Base-by-base conservation (phyloP, 2,113 vertebrate species). In the Aptenodytes forsteri region DNA sequence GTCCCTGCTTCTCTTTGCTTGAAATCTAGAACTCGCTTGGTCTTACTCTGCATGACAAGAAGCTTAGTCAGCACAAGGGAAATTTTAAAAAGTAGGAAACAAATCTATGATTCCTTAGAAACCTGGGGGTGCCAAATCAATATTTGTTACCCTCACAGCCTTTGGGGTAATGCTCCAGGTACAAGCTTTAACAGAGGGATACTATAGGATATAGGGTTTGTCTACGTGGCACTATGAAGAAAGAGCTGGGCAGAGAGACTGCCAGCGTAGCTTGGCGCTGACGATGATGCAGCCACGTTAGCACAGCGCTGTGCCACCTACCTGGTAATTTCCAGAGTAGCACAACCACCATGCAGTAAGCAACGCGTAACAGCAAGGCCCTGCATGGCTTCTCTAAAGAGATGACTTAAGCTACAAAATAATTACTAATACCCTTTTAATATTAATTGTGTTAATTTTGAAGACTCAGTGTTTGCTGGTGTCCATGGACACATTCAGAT, bases 221-320 rank as follows among this genome's bases (percentile, higher is more conserved):
- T 19, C 16, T 58, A 2, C 0, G 1, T 38, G 1, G 4, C 38
- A 6, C 42, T 25, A 8, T 44, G 22, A 64, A 70, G 67, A 29
- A 20, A 14, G 32, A 36, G 21, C 46, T 36, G 40, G 26, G 40
- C 30, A 54, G 34, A 52, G 58, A 54, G 22, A 27, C 42, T 46
- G 77, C 14, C 44, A 36, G 27, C 2, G 1, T 10, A 34, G 70
- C 10, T 15, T 22, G 5, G 21, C 2, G 2, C 55, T 64, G 65
- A 4, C 1, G 5, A 3, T 3, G 46, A 20, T 19, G 20, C 30
- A 56, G 25, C 52, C 27, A 9, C 5, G 1, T n/a, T 18, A 64
- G 32, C 27, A 16, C 50, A 65, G 34, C 1, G 0, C 38, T 30
- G 25, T 78, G 85, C 52, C 29, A 16, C 44, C 22, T 21, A 2